Evolutionary conservation across 2,797 vertebrate species (phyloP).

Genomic region (Thamnophis elegans): DNA sequence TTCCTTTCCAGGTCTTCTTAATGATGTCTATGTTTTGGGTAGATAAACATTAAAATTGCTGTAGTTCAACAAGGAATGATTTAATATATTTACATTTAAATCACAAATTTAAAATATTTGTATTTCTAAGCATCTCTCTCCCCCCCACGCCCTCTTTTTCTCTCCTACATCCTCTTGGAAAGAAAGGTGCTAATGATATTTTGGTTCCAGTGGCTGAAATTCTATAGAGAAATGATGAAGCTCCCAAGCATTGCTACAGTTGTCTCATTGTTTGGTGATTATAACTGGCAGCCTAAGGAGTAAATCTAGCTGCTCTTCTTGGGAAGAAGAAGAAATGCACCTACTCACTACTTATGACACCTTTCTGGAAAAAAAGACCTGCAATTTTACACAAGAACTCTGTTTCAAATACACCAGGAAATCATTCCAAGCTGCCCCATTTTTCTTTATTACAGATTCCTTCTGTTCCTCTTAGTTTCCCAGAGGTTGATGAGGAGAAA

Average conservation of each 20-base stretch:
- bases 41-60: neutral
- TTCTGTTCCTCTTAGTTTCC: conserved; percentile 39
- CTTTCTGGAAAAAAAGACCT: neutral
- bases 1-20: neutral
- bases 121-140: neutral
- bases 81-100: neutral
- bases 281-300: neutral
- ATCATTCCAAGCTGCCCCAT: conserved; percentile 21
- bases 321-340: neutral
- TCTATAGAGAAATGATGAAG: neutral
- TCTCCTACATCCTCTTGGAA: neutral
- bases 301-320: neutral
- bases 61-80: neutral
- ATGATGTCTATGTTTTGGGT: neutral
- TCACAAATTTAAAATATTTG: neutral
- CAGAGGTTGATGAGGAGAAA: conserved; percentile 39
- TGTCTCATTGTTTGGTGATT: neutral
- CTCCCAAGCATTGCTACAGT: neutral
- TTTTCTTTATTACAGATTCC: conserved; percentile 20
- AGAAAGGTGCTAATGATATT: fast-evolving
- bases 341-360: neutral
- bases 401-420: neutral
- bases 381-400: neutral
- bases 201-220: neutral
- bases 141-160: neutral